Base-by-base conservation (phyloP, 2,113 vertebrate species). In the Clarias magur region DNA sequence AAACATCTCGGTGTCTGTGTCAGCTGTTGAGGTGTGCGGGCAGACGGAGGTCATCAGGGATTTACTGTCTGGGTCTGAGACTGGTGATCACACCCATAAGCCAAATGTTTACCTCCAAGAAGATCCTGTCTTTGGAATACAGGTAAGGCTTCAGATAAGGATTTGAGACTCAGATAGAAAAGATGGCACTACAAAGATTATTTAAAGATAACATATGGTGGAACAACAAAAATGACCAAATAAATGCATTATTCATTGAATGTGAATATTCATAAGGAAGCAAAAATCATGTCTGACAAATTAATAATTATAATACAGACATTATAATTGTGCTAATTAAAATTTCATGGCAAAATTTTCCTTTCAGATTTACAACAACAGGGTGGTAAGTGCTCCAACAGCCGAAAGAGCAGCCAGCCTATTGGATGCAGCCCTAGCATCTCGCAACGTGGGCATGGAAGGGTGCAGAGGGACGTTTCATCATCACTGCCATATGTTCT, bases 401-500 rank as follows among this genome's bases (percentile, higher is more conserved):
- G 97, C 96, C 0, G 98, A 99, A 94, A 97, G 97, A 83, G 98
- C 98, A 0, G 98, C 98, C 80, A 97, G 97, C 92, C 97, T 99
- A 88, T 94, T 99, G 30, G 98, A 99, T 0, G 97, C 97, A 0
- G 98, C 98, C 76, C 95, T 99, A 0, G 95, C 97, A 17, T 96
- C 97, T 0, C 96, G 97, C 1, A 95, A 94, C 89, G 94, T 93
- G 91, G 95, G 87, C 92, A 94, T 94, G 89, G 91, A 93, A n/a
- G 94, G 95, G 83, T 95, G 95, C 0, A 95, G 93, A 0, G 95
- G 96, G 84, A 96, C 95, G 0, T 95, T 96, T 73, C 96, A 94
- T 73, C 95, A 97, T 86, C 97, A 95, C 93, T 99, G 97, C 15
- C 96, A 99, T 92, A 99, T 99, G 98, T 97, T 99, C 91, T 99